Evolutionary conservation across 2,113 vertebrate species (phyloP).

Genomic region (Hippocampus guttulatus): DNA sequence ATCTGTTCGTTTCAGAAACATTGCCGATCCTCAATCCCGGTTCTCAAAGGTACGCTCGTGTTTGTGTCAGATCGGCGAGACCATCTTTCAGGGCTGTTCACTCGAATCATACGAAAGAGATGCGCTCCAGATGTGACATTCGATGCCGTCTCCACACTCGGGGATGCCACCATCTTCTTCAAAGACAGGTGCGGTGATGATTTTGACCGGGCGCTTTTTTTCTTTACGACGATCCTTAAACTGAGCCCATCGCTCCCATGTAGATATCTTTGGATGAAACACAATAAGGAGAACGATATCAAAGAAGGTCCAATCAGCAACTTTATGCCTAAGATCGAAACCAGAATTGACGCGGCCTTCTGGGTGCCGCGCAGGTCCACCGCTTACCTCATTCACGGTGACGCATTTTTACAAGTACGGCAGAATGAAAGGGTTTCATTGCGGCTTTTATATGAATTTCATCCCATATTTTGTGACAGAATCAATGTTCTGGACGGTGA

Average conservation of each 20-base stretch:
- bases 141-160: conserved; percentile 67
- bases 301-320: conserved; percentile 72
- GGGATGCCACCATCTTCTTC: conserved; percentile 69
- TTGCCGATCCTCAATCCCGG: background rate
- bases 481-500: conserved; percentile 71
- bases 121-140: conserved; percentile 67
- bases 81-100: conserved; percentile 33
- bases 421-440: background rate
- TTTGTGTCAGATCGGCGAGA: conserved; percentile 32
- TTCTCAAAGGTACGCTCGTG: conserved; percentile 7
- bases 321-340: conserved; percentile 73
- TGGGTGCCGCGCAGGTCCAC: conserved; percentile 64
- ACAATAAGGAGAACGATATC: conserved; percentile 58
- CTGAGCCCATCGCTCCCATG: background rate
- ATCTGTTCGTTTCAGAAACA: background rate
- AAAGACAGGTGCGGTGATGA: conserved; percentile 59
- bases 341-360: conserved; percentile 71
- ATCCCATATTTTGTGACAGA: conserved; percentile 39
- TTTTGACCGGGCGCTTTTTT: background rate
- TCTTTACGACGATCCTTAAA: background rate
- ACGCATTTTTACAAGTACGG: background rate
- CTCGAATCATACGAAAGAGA: conserved; percentile 51
- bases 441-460: background rate
- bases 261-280: conserved; percentile 76
- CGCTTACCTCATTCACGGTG: conserved; percentile 73